Evolutionary conservation across 2,888 invertebrate species (phyloP).

Genomic region (Leucoma salicis): DNA sequence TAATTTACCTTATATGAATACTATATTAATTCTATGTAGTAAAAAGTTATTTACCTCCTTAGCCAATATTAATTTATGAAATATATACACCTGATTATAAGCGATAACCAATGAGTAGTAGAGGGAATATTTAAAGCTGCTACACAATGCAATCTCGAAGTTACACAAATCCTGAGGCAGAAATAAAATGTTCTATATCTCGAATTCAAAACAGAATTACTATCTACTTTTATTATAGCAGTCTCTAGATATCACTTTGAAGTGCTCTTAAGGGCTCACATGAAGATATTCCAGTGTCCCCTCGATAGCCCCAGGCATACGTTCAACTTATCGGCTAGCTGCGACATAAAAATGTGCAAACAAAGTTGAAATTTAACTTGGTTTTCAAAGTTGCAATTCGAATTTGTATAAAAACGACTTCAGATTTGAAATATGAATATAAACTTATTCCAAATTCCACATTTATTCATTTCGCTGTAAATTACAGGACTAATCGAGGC

Average conservation of each 20-base stretch:
- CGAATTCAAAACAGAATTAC: slow-evolving; percentile 14
- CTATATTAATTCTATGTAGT: too few relatives aligned
- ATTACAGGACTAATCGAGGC: too few relatives aligned
- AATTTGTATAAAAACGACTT: background rate
- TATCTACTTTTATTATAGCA: slow-evolving; percentile 20
- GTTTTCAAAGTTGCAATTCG: background rate
- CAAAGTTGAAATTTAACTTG: background rate
- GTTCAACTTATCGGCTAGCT: slow-evolving; percentile 13
- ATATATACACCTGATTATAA: too few relatives aligned
- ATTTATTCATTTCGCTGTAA: too few relatives aligned
- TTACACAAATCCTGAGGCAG: slow-evolving; percentile 3
- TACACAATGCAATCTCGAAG: slow-evolving; percentile 6
- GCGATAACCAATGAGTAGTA: too few relatives aligned
- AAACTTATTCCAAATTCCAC: too few relatives aligned
- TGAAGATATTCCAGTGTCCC: slow-evolving; percentile 23
- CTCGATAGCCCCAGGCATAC: slow-evolving; percentile 21
- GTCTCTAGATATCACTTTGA: slow-evolving; percentile 29
- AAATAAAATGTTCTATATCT: slow-evolving; percentile 7
- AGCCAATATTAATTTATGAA: too few relatives aligned
- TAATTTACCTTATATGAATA: too few relatives aligned
- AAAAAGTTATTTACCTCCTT: too few relatives aligned
- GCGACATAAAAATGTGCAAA: background rate
- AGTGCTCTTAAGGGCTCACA: slow-evolving; percentile 29
- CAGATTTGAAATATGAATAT: too few relatives aligned
- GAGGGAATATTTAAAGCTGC: too few relatives aligned